Percentiles rank a stretch among this genome's conserved stretches.
These are phyloP conservation scores for Hydrolagus colliei DNA, from an alignment of 2,797 vertebrate genomes.

Conservation along the genomic window DNA sequence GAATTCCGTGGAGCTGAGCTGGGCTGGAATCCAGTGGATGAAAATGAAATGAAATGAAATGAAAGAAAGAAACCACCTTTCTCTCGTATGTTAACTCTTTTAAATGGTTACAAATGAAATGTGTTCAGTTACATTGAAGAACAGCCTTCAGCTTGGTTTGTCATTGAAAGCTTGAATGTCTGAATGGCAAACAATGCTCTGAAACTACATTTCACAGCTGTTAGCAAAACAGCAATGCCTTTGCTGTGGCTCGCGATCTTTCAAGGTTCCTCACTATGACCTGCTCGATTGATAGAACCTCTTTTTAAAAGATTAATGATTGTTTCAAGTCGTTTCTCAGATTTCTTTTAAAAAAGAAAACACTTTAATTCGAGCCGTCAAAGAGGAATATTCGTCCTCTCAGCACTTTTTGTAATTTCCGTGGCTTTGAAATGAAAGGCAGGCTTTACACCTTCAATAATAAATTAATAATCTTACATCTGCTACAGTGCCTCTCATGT, in stretches of 20 bases:
- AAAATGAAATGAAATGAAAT: background rate
- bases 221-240: no score
- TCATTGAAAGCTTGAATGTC: background rate
- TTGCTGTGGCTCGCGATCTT: no score
- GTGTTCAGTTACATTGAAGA: background rate
- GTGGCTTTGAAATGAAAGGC: slow-evolving; percentile 1
- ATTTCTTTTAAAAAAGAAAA: background rate
- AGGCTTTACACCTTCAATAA: background rate
- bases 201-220: no score
- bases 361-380: background rate
- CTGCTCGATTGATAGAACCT: background rate
- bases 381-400: background rate
- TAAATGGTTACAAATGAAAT: background rate
- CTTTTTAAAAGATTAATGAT: background rate
- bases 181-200: no score
- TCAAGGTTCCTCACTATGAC: background rate
- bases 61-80: no score
- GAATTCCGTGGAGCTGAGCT: background rate
- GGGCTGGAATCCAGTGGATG: background rate
- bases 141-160: background rate
- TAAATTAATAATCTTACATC: no score
- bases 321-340: background rate
- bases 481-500: no score
- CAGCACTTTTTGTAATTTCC: background rate
- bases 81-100: background rate